Percentiles rank a stretch among this genome's conserved stretches.
Conservation (phyloP, 2,888 invertebrate species). For the Drosophila neoperkinsi region DNA sequence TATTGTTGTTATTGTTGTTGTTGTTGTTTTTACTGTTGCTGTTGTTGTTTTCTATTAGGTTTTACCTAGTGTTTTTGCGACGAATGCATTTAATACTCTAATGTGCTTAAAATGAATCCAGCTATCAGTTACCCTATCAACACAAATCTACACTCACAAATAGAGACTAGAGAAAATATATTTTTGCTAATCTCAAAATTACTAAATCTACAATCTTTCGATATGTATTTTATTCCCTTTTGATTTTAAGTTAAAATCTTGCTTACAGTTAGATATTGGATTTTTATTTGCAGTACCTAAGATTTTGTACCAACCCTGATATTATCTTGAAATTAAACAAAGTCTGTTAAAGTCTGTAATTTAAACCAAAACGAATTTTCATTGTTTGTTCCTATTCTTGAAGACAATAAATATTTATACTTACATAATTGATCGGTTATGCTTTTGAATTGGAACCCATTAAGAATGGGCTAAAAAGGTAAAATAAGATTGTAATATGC, state of each 20-base stretch:
- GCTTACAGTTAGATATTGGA: not conserved
- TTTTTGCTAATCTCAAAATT: not conserved
- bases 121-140: not conserved
- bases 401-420: not conserved
- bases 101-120: slow-evolving; percentile 1
- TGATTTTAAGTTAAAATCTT: not conserved
- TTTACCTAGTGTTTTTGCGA: slow-evolving; percentile 19
- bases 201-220: not conserved
- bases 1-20: slow-evolving; percentile 1
- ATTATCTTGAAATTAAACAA: not conserved
- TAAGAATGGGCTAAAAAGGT: not conserved
- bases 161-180: not conserved
- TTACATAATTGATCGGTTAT: not conserved
- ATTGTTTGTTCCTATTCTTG: not conserved
- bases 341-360: not conserved
- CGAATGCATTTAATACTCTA: slow-evolving; percentile 22
- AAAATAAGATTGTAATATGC: not conserved
- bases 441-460: not conserved
- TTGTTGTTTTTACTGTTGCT: slow-evolving; percentile 16
- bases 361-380: not conserved
- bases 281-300: not conserved
- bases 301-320: not conserved
- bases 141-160: not conserved
- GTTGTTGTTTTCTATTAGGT: slow-evolving; percentile 33
- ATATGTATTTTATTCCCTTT: not conserved